phyloP scores from a whole-genome alignment of 1,140 invertebrate species.

The Papilio aristodemus region DNA sequence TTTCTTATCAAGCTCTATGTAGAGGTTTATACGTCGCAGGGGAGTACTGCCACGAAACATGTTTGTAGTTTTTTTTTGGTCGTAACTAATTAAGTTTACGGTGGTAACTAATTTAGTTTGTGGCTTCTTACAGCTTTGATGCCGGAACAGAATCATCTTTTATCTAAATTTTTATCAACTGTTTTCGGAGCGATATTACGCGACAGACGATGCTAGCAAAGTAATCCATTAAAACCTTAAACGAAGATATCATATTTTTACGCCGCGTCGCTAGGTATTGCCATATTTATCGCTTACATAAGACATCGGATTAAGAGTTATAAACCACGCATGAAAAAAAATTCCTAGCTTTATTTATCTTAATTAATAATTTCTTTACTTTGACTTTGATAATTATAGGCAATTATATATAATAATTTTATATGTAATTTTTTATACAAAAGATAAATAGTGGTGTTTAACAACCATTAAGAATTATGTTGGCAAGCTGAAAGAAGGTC shows the following conservation, averaged over 20 bases:
- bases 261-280: no score
- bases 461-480: neutral
- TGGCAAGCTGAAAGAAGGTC: conserved; percentile 6
- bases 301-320: no score
- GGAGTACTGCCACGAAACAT: neutral
- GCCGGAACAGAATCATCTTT: no score
- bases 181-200: no score
- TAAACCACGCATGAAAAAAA: no score
- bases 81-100: neutral
- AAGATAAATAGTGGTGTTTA: neutral
- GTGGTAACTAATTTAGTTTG: no score
- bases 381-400: neutral
- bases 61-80: neutral
- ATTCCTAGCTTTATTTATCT: no score
- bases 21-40: neutral
- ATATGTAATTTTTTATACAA: neutral
- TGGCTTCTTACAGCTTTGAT: neutral
- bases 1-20: neutral
- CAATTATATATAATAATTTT: neutral
- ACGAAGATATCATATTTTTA: no score
- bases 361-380: neutral
- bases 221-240: no score
- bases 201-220: no score
- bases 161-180: no score
- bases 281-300: no score